Conservation (phyloP, 2,888 invertebrate genomes). For the Zelleria hepariella region DNA sequence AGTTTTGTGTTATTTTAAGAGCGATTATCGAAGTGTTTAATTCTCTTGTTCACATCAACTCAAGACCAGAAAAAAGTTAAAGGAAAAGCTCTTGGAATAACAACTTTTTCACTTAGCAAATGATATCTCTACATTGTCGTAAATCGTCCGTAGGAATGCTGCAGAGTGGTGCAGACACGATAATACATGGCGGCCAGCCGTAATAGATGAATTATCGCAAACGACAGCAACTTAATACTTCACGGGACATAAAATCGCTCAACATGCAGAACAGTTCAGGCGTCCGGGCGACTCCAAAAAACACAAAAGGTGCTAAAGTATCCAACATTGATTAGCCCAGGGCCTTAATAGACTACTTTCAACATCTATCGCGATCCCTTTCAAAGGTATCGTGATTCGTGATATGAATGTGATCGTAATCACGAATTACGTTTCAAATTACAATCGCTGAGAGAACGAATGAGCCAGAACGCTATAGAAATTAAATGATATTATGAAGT, state of each 20-base stretch:
- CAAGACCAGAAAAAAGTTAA: neutral
- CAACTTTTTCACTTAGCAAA: neutral
- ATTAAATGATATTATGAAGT: too few relatives aligned
- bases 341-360: neutral
- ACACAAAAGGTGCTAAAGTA: constrained; percentile 23
- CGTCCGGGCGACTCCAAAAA: neutral
- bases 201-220: constrained; percentile 5
- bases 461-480: too few relatives aligned
- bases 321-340: constrained; percentile 49
- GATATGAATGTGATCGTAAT: too few relatives aligned
- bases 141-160: too few relatives aligned
- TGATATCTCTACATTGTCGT: neutral
- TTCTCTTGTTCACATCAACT: neutral
- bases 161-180: neutral
- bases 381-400: too few relatives aligned
- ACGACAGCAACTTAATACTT: constrained; percentile 5
- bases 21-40: neutral
- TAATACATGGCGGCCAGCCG: neutral
- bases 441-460: too few relatives aligned
- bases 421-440: too few relatives aligned
- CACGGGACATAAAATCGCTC: constrained; percentile 4
- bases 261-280: neutral
- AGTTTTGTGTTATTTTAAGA: neutral
- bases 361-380: neutral
- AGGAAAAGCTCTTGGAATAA: too few relatives aligned